These are phyloP conservation scores for Paracanthobrama guichenoti DNA, from an alignment of 2,113 vertebrate genomes.

Conservation along the genomic window DNA sequence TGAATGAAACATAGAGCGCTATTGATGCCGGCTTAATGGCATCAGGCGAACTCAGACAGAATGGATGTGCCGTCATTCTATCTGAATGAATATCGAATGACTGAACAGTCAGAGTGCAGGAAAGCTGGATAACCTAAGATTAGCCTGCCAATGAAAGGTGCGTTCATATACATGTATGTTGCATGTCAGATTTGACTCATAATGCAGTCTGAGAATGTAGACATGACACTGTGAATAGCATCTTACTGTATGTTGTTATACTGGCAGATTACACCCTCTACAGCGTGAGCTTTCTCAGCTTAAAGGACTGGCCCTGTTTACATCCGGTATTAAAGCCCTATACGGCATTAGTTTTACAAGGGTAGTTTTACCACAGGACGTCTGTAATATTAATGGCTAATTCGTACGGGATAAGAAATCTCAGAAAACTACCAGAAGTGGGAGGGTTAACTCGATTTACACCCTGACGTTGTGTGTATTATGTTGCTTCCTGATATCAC, in stretches of 20 bases:
- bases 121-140: neutral
- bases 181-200: neutral
- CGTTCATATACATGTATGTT: neutral
- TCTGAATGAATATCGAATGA: constrained; percentile 33
- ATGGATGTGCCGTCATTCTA: constrained; percentile 17
- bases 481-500: too few species aligned
- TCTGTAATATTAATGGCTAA: too few species aligned
- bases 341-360: too few species aligned
- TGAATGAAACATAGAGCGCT: constrained; percentile 20
- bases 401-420: too few species aligned
- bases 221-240: neutral
- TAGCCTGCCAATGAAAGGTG: neutral
- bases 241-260: neutral
- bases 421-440: too few species aligned
- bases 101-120: neutral
- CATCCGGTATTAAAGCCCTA: too few species aligned
- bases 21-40: constrained; percentile 33
- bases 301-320: neutral
- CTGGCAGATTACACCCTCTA: neutral
- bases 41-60: constrained; percentile 11
- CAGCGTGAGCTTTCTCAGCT: neutral
- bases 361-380: too few species aligned
- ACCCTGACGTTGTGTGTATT: too few species aligned
- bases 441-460: too few species aligned
- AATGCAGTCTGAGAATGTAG: neutral